Evolutionary conservation across 2,797 vertebrate genomes (phyloP).

Genomic region (Rhabdomys pumilio): DNA sequence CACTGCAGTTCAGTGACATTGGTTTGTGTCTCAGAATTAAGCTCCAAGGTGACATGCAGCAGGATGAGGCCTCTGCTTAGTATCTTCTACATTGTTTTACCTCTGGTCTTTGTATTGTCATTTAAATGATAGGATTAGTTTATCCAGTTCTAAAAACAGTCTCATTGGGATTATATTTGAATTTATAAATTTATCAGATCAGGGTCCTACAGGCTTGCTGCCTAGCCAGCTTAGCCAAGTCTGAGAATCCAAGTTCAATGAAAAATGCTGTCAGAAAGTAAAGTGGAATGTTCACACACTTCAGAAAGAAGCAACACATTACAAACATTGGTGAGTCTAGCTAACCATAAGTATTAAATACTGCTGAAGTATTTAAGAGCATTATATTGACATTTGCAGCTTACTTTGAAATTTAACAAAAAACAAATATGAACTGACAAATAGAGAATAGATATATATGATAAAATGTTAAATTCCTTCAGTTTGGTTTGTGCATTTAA

Average conservation of each 20-base stretch:
- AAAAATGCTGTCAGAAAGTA: neutral
- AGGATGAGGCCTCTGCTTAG: neutral
- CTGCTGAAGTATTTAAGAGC: conserved; percentile 25
- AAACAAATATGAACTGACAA: neutral
- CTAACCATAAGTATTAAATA: neutral
- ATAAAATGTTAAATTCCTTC: conserved; percentile 33
- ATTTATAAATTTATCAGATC: conserved; percentile 9
- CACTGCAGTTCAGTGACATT: neutral
- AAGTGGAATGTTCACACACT: neutral
- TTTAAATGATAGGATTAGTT: conserved; percentile 42
- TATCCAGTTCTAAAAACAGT: conserved; percentile 22
- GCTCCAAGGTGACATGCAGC: neutral
- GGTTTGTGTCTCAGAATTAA: neutral
- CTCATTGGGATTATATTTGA: conserved; percentile 19
- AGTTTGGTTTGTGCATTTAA: conserved; percentile 19
- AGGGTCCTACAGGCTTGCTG: neutral
- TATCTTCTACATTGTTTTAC: conserved; percentile 16
- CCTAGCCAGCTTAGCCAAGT: neutral
- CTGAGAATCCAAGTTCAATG: neutral
- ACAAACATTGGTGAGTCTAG: neutral
- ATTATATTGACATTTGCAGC: neutral
- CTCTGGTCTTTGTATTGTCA: neutral
- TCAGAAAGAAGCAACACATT: neutral
- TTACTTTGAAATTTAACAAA: neutral
- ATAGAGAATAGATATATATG: neutral